phyloP scores from a whole-genome alignment of 2,888 invertebrate genomes.

The Disparrhopalites patrizii region DNA sequence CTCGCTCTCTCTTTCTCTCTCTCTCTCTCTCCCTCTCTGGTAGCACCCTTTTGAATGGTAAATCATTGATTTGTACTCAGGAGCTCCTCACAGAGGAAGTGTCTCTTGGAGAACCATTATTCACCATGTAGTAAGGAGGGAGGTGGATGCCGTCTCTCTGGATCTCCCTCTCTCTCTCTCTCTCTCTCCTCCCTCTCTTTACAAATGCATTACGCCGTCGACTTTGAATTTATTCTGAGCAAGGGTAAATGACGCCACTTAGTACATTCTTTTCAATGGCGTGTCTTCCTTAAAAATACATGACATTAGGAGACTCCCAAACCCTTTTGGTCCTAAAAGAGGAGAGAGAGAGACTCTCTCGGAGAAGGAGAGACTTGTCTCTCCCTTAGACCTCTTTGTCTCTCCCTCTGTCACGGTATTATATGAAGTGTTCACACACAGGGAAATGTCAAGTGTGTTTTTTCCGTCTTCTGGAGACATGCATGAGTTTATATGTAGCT shows the following conservation, averaged over 20 bases:
- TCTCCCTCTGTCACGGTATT: too few species aligned
- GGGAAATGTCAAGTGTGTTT: too few species aligned
- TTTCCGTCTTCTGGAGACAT: too few species aligned
- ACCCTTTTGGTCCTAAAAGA: too few species aligned
- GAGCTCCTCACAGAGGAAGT: too few species aligned
- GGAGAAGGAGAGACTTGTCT: not conserved
- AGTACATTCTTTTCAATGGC: slow-evolving; percentile 11
- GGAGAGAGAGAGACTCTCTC: too few species aligned
- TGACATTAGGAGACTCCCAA: too few species aligned
- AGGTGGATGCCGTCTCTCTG: not conserved
- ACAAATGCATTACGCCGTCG: slow-evolving; percentile 3
- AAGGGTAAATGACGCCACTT: slow-evolving; percentile 9
- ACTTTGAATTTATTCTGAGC: not conserved
- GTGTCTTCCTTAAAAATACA: slow-evolving; percentile 6
- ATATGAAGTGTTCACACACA: too few species aligned
- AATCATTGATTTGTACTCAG: slow-evolving; percentile 11
- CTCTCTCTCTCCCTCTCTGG: not conserved
- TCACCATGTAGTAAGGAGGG: not conserved
- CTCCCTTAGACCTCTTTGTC: too few species aligned
- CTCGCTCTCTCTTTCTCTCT: not conserved
- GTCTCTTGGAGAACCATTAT: not conserved
- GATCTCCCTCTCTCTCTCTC: slow-evolving; percentile 1
- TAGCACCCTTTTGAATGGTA: too few species aligned
- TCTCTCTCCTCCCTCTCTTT: not conserved
- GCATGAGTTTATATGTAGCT: too few species aligned